Base-by-base conservation (phyloP, 2,888 invertebrate species). In the Agrilus biguttatus region DNA sequence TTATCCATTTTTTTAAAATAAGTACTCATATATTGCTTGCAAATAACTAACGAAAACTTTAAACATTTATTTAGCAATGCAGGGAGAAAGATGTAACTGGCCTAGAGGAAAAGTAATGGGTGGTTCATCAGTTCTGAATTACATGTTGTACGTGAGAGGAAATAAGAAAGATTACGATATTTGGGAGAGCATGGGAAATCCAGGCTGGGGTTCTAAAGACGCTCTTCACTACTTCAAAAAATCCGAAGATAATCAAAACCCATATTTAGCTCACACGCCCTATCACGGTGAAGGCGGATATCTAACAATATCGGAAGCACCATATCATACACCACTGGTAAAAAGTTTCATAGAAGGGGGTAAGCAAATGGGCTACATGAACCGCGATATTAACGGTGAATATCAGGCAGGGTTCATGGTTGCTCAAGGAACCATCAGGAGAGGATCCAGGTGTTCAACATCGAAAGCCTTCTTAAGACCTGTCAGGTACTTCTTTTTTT, bases 31-130 rank as follows among this genome's bases (percentile, higher is more conserved):
- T 23, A 23, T 8, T 23, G 7, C 23, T 23, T 23, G 6, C 4
- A 23, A 6, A 23, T 23, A 23, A 23, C 8, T 8, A 8, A 8
- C 28, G 10, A 8, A 28, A 28, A 2, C 1, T n/a, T 12, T 8
- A 37, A 37, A 14, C 12, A 39, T 17, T 8, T 13, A 45, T 47
- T 32, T 66, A 87, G 88, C 84, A 5, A 88, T 89, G 88, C 79
- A 79, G 55, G 78, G 79, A 33, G 79, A 81, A 7, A 74, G 89
- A 28, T 90, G 89, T 62, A 90, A 89, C 64, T 90, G 89, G 90
- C 89, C 89, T 0, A 71, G 95, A 14, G 92, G 93, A 1, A 92
- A 91, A 63, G 89, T 90, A 0, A 71, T 93, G 2, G 93, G 93
- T 1, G 93, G 93, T 0, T 84, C 84, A 12, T 85, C 85, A 33